phyloP scores from a whole-genome alignment of 2,113 vertebrate species.

The Oceanodroma tethys region DNA sequence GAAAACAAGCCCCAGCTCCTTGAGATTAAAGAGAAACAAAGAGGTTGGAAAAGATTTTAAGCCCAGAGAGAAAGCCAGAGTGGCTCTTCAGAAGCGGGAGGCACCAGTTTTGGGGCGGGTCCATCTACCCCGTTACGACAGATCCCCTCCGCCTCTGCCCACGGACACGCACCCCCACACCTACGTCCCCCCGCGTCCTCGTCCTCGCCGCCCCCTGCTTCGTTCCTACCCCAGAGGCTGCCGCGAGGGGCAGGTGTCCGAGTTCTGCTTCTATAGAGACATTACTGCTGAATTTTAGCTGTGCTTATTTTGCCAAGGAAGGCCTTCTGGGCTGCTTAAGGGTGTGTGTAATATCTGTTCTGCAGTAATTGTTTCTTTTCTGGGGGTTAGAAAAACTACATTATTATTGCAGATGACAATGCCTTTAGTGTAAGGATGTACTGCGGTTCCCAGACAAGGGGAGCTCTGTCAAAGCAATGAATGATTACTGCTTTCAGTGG shows the following conservation, averaged over 20 bases:
- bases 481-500: neutral
- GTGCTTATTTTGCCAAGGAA: neutral
- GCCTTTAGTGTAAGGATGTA: neutral
- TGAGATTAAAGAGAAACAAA: neutral
- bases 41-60: neutral
- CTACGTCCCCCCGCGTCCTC: no score
- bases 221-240: neutral
- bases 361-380: neutral
- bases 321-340: neutral
- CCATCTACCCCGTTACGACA: neutral
- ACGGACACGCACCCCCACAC: fast-evolving
- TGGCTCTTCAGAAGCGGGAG: neutral
- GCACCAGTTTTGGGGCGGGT: neutral
- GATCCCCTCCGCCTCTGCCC: fast-evolving
- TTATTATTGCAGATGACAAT: neutral
- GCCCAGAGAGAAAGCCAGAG: neutral
- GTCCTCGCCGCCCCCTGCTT: no score
- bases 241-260: neutral
- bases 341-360: neutral
- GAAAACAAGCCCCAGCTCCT: neutral
- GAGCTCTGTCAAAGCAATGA: neutral
- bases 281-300: neutral
- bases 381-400: neutral
- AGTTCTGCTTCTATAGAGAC: neutral
- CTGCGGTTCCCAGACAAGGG: neutral